A percentile compares a stretch with the other conserved stretches of the same genome.
Evolutionary conservation across 1,140 invertebrate species (phyloP).

Genomic region (Trigoniulus corallinus): DNA sequence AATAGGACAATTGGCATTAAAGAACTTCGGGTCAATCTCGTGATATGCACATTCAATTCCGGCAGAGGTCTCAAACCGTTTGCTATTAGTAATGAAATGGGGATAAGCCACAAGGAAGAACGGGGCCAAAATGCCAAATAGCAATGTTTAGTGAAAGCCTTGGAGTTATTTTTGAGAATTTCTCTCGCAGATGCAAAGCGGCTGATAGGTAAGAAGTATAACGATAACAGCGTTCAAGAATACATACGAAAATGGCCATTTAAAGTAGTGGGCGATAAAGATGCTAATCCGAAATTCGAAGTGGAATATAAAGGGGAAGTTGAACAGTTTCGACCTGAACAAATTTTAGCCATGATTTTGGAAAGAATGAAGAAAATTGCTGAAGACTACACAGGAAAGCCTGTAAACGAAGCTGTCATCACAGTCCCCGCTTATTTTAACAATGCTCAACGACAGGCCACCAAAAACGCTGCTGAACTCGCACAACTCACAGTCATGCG

Average conservation of each 20-base stretch:
- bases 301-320: constrained; percentile 30
- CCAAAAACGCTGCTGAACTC: constrained; percentile 11
- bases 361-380: constrained; percentile 30
- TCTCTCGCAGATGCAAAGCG: constrained; percentile 31
- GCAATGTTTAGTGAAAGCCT: no score
- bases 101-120: no score
- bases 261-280: constrained; percentile 23
- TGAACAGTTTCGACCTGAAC: constrained; percentile 37
- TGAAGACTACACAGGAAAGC: constrained; percentile 22
- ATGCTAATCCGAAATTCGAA: constrained; percentile 24
- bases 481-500: constrained; percentile 13
- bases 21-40: no score
- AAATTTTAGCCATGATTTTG: constrained; percentile 38
- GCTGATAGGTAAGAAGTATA: constrained; percentile 28
- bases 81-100: no score
- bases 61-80: no score
- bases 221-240: constrained; percentile 29
- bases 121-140: no score
- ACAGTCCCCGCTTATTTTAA: constrained; percentile 31
- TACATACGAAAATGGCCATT: constrained; percentile 29
- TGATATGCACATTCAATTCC: no score
- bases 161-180: no score
- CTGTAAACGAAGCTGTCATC: constrained; percentile 21
- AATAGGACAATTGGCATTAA: no score
- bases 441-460: constrained; percentile 23